Evolutionary conservation across 2,113 vertebrate species (phyloP), one percentile per base, ranked within the genome.

Genomic region (Myotis yumanensis): DNA sequence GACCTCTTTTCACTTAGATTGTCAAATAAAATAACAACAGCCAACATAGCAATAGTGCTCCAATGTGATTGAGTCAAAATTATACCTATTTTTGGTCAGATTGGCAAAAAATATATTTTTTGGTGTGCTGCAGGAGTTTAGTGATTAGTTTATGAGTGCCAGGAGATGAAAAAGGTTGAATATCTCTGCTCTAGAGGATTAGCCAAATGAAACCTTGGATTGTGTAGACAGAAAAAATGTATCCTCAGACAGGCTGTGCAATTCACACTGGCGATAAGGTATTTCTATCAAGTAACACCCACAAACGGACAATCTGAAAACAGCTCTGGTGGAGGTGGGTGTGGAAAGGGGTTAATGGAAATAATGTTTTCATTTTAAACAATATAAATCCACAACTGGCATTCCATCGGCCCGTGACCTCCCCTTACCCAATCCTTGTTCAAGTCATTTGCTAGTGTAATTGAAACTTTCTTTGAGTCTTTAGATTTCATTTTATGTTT

Each of bases 401-500:
- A 95, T 43, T 95, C 96, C 95, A 71, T 77, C 96, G 96, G 97
- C 97, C 97, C 15, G 0, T 54, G 16, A 98, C 97, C 96, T 97
- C 89, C 95, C 86, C 77, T 89, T 57, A 23, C 95, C 96, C 97
- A 85, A 92, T 84, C 90, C 97, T 4, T 92, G 97, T 93, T 98
- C 96, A 15, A 97, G 96, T 92, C 95, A 95, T 98, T 98, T 98
- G 98, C 98, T 96, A 97, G 90, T 83, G 91, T 99, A 98, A 99
- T 98, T 98, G 98, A 98, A 98, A 97, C 98, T 98, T 99, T 99
- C 98, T 98, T 96, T 96, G 97, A 98, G 98, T 98, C 99, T 98
- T 98, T 97, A 97, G 97, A 99, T 99, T 99, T 98, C 98, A 93
- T 98, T 98, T 98, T 98, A 98, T 98, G 98, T 97, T 99, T 98